Conservation (phyloP, 2,888 invertebrate species). For the Notodonta dromedarius region DNA sequence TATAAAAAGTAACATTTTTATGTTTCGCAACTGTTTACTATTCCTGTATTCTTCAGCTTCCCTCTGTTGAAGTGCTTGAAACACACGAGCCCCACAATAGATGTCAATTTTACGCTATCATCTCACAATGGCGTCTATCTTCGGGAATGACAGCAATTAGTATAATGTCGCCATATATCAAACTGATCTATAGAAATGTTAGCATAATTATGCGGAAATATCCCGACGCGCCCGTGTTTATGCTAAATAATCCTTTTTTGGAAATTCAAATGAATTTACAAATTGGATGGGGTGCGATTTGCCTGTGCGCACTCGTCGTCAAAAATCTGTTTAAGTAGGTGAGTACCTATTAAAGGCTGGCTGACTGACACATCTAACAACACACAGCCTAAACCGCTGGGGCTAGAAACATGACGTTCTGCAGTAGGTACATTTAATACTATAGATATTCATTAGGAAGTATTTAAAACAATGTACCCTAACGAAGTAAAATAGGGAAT, state of each 20-base stretch:
- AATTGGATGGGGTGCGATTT: slow-evolving; percentile 50
- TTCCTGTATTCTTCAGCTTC: neutral
- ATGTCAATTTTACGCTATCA: slow-evolving; percentile 60
- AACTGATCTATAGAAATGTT: slow-evolving; percentile 52
- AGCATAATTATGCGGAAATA: slow-evolving; percentile 59
- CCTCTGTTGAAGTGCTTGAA: slow-evolving; percentile 7
- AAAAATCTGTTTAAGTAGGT: slow-evolving; percentile 9
- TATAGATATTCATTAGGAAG: no score
- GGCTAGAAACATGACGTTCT: no score
- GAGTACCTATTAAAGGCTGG: neutral
- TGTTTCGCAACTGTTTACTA: neutral
- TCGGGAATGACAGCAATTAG: slow-evolving; percentile 60
- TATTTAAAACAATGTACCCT: no score
- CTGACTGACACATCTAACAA: no score
- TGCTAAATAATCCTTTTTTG: slow-evolving; percentile 64
- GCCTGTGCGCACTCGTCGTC: slow-evolving; percentile 4
- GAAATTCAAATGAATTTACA: slow-evolving; percentile 57
- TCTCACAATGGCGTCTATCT: slow-evolving; percentile 52
- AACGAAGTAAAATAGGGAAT: no score
- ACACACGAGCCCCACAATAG: slow-evolving; percentile 30
- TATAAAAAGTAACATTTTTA: no score
- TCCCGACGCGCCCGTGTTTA: slow-evolving; percentile 71
- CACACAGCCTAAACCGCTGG: no score
- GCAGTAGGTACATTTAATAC: no score
- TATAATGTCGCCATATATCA: slow-evolving; percentile 77